Percentiles rank a stretch among this genome's conserved stretches.
Conservation (phyloP, 2,797 vertebrate genomes). For the Margarornis squamiger region DNA sequence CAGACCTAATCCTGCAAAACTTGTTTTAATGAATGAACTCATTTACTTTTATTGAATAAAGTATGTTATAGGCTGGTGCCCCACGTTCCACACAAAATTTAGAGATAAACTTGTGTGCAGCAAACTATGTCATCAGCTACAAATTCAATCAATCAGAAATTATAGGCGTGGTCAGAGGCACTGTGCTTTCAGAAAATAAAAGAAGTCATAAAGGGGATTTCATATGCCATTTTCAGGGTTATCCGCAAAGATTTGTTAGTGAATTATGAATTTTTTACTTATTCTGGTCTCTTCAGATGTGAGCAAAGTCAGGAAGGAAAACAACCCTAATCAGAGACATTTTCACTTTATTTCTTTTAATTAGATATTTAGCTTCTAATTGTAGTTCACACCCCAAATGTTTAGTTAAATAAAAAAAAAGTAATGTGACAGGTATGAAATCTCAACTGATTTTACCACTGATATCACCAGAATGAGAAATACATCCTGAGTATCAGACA, state of each 20-base stretch:
- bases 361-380: background rate
- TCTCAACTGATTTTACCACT: background rate
- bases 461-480: background rate
- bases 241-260: background rate
- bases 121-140: background rate
- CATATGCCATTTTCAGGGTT: background rate
- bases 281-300: background rate
- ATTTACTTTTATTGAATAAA: background rate
- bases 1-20: background rate
- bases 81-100: background rate
- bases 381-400: background rate
- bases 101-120: background rate
- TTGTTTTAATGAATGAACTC: background rate
- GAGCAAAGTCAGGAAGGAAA: background rate
- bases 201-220: background rate
- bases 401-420: background rate
- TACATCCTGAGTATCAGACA: background rate
- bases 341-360: background rate
- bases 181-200: background rate
- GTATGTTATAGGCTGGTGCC: background rate
- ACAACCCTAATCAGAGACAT: rapidly evolving
- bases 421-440: background rate
- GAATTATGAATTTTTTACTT: background rate
- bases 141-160: background rate
- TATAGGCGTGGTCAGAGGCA: background rate